phyloP scores from a whole-genome alignment of 2,888 invertebrate genomes.

The Oxystoma pomonae region DNA sequence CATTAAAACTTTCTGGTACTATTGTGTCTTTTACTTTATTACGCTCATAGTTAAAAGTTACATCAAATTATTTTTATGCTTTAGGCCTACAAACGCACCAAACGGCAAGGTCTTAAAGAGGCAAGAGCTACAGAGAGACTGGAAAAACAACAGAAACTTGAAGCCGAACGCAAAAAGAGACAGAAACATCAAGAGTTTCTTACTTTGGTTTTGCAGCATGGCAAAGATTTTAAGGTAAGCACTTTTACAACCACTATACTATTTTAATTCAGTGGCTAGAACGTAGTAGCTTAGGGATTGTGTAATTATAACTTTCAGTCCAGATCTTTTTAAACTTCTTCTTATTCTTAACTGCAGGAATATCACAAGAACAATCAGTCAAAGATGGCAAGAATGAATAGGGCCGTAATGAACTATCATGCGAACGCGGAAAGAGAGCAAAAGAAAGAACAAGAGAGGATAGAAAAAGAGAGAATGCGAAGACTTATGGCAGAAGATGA shows the following conservation, averaged over 20 bases:
- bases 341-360: too few species aligned
- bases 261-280: too few species aligned
- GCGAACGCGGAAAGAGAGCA: conserved; percentile 98
- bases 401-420: conserved; percentile 94
- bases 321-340: too few species aligned
- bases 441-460: conserved; percentile 98
- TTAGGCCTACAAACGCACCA: conserved; percentile 95
- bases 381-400: conserved; percentile 86
- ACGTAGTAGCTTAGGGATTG: too few species aligned
- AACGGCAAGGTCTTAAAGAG: conserved; percentile 84
- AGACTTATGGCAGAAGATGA: conserved; percentile 98
- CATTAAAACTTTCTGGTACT: too few species aligned
- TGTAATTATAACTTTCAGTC: too few species aligned
- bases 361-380: conserved; percentile 88
- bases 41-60: too few species aligned
- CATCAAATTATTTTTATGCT: too few species aligned
- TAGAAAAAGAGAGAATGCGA: conserved; percentile 98
- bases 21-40: too few species aligned
- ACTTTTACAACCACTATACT: too few species aligned
- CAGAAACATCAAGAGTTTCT: conserved; percentile 99
- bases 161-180: conserved; percentile 92
- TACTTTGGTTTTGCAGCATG: conserved; percentile 92
- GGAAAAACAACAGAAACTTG: conserved; percentile 98
- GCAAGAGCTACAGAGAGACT: conserved; percentile 97
- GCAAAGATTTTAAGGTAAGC: conserved; percentile 83